Percentiles rank a stretch among this genome's conserved stretches.
phyloP scores from a whole-genome alignment of 2,888 invertebrate genomes.

The Argyresthia albistria region DNA sequence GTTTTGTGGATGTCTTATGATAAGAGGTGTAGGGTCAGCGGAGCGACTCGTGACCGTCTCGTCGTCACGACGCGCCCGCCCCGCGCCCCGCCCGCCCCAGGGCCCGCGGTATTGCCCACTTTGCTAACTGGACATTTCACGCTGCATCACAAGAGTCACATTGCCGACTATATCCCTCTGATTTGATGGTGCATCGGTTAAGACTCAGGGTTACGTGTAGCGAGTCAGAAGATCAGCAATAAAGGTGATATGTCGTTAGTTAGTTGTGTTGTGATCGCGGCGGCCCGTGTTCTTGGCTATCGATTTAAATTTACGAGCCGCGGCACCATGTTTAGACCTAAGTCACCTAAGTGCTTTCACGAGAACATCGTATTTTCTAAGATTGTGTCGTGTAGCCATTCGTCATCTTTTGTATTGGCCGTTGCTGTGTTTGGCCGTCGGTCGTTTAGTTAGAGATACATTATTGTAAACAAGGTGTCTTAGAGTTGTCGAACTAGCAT shows the following conservation, averaged over 20 bases:
- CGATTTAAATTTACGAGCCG: constrained; percentile 6
- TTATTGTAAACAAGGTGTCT: background rate
- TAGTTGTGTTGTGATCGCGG: background rate
- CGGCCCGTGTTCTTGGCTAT: constrained; percentile 2
- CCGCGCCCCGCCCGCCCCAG: constrained; percentile 47
- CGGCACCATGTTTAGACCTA: background rate
- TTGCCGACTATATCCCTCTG: no score
- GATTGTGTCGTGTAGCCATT: constrained; percentile 17
- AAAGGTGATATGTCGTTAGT: constrained; percentile 6
- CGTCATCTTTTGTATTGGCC: constrained; percentile 31
- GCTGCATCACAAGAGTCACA: constrained; percentile 16
- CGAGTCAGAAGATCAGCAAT: constrained; percentile 5
- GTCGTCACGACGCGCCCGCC: constrained; percentile 55
- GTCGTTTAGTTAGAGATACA: background rate
- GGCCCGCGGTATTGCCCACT: constrained; percentile 52
- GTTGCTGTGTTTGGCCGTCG: constrained; percentile 9
- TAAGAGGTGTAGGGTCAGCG: constrained; percentile 44
- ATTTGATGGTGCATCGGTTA: background rate
- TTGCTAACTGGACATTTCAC: constrained; percentile 69
- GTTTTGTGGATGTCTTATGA: constrained; percentile 2
- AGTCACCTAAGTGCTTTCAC: constrained; percentile 5
- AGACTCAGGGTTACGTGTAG: background rate
- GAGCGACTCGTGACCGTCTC: constrained; percentile 53
- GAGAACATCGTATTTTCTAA: constrained; percentile 4
- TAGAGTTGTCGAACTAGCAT: no score